Base-by-base conservation (phyloP, 2,797 vertebrate species). In the Poecilia velifera region DNA sequence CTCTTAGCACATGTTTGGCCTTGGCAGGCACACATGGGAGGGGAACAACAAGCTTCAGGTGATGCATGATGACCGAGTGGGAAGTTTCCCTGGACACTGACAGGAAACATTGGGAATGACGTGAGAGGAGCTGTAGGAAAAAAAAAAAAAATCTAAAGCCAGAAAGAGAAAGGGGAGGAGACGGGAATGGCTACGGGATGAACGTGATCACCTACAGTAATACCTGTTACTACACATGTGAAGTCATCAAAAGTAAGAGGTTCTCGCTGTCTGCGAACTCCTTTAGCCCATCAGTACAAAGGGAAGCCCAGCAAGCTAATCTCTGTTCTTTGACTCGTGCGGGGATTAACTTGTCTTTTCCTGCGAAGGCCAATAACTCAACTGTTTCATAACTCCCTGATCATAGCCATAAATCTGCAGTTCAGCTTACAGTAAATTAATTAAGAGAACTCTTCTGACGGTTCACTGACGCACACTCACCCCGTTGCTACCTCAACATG, bases 221-320 rank as follows among this genome's bases (percentile, higher is more conserved):
- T 91, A 92, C 92, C 89, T 89, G 79, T 89, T 91, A 87, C 85
- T 53, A 31, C 74, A 76, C 70, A 84, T 64, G 76, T 80, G 84
- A 79, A 72, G 81, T 77, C 76, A 68, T 41, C 64, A 68, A 68
- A 41, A 25, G 13, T 46, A 46, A 28, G 25, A 72, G 25, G n/a
- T 72, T n/a, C n/a, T n/a, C 22, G 0, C 39, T n/a, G 22, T 70
- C 66, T 43, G 66, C 14, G 0, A 72, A 45, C 14, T 43, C 13
- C 25, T 59, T 14, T 62, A 28, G 6, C 41, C 36, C 68, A 18
- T 16, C 41, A 72, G 68, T 31, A 46, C 41, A 72, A 72, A 72
- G 12, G 25, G n/a, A 72, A 46, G 12, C n/a, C 25, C 41, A 46
- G 41, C 2, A 28, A 72, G 43, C 41, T 18, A 45, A 72, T 72